Conservation (phyloP, 1,140 invertebrate genomes). For the Megalopta genalis region DNA sequence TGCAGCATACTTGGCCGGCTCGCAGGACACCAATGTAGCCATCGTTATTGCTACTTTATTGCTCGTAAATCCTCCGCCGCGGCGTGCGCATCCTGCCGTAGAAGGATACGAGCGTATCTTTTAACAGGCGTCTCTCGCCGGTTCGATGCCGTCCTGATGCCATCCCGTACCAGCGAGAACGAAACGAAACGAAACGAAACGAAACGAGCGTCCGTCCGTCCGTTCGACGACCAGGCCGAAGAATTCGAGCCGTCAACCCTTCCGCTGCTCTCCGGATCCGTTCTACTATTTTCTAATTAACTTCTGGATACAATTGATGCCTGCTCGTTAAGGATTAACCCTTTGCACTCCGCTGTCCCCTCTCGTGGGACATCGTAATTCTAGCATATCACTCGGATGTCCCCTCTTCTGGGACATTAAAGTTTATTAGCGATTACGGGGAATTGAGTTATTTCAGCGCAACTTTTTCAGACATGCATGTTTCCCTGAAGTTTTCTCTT, state of each 20-base stretch:
- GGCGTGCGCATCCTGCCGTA: conserved; percentile 49
- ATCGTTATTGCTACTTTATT: conserved; percentile 78
- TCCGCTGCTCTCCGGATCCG: too few species aligned
- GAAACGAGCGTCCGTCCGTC: background rate
- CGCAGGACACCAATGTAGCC: conserved; percentile 65
- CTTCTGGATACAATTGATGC: background rate
- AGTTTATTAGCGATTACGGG: too few species aligned
- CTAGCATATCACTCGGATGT: too few species aligned
- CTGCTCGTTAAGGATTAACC: too few species aligned
- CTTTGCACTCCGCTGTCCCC: too few species aligned
- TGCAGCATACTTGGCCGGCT: conserved; percentile 44
- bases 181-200: background rate
- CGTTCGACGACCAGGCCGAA: conserved; percentile 3
- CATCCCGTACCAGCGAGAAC: conserved; percentile 4
- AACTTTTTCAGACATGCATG: too few species aligned
- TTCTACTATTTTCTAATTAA: conserved; percentile 20
- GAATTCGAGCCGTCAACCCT: background rate
- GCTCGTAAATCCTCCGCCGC: conserved; percentile 71
- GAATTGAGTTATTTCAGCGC: too few species aligned
- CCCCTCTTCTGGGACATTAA: too few species aligned
- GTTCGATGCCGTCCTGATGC: conserved; percentile 9
- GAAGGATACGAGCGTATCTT: conserved; percentile 53
- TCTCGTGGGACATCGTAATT: too few species aligned
- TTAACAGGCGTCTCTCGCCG: conserved; percentile 50
- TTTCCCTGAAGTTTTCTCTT: too few species aligned